Evolutionary conservation across 2,888 invertebrate genomes (phyloP), one percentile per base, ranked within the genome.

Genomic region (Malthinus flaveolus): DNA sequence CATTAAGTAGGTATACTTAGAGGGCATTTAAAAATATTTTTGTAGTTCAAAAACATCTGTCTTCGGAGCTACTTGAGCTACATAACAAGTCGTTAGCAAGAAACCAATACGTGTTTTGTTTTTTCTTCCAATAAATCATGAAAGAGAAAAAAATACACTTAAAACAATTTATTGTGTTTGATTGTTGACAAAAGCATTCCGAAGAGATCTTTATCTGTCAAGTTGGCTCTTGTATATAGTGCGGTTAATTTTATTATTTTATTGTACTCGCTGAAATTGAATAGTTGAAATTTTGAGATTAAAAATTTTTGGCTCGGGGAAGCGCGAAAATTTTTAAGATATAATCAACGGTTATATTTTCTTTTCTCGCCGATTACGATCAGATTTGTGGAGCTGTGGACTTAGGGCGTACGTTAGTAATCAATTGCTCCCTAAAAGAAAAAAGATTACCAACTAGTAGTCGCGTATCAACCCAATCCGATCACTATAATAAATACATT

Each of bases 381-480:
- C 67, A 68, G 67, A 67, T 67, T 67, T 65, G 63, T 60, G 64
- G 67, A 67, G 65, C 65, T 65, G 63, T 60, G 64, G 66, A 64
- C 62, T 68, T 66, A 65, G 63, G 64, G 56, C 57, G 60, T 49
- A 56, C 57, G 62, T 58, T 53, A 55, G 61, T 68, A 69, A 69
- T 69, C 69, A 69, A 68, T 69, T 69, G 67, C 62, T 57, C 63
- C 56, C 63, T 50, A 54, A 46, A 56, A 63, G 60, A 57, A 56
- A 56, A 63, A 65, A 69, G 67, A 71, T 68, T 68, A 69, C 63
- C 64, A 59, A 61, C 45, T 53, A 48, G 34, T 61, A 57, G 68
- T 71, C 68, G 66, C 66, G 69, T 72, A 73, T 71, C 72, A 71
- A 68, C 65, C 68, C 70, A 69, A 70, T 69, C 71, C 68, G 70